Percentiles rank a stretch among this genome's conserved stretches.
Evolutionary conservation across 2,113 vertebrate genomes (phyloP).

Genomic region (Oncorhynchus mykiss): DNA sequence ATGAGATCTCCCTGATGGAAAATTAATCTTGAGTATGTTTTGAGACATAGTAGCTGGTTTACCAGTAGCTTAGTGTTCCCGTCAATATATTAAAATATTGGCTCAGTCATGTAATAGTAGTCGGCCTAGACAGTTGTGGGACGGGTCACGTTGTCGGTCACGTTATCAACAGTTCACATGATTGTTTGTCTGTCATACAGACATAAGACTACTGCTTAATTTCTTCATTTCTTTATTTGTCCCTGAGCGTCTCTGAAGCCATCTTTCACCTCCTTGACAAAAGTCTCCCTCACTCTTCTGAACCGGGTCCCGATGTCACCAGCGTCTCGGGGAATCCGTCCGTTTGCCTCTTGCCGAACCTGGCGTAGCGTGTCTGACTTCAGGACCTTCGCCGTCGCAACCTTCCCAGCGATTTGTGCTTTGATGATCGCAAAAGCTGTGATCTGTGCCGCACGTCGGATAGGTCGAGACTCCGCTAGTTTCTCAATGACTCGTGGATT

Average conservation of each 20-base stretch:
- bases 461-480: constrained; percentile 79
- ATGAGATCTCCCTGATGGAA: too few relatives aligned
- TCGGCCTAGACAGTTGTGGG: too few relatives aligned
- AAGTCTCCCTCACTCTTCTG: constrained; percentile 63
- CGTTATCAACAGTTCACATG: too few relatives aligned
- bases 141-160: too few relatives aligned
- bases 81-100: too few relatives aligned
- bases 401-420: constrained; percentile 72
- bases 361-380: constrained; percentile 67
- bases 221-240: constrained; percentile 65
- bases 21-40: too few relatives aligned
- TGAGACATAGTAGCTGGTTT: too few relatives aligned
- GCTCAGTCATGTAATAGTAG: too few relatives aligned
- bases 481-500: constrained; percentile 79
- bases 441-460: constrained; percentile 82
- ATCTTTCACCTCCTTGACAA: constrained; percentile 72
- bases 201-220: neutral
- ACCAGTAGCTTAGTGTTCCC: too few relatives aligned
- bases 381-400: constrained; percentile 55
- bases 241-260: constrained; percentile 66
- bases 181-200: neutral
- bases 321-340: constrained; percentile 44
- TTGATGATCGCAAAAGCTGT: constrained; percentile 80
- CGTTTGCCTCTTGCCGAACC: constrained; percentile 55
- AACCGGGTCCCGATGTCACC: constrained; percentile 63